A percentile compares a stretch with the other conserved stretches of the same genome.
Evolutionary conservation across 92 coral and sea anemone genomes (phyloP).

Genomic region (Ricordea florida): DNA sequence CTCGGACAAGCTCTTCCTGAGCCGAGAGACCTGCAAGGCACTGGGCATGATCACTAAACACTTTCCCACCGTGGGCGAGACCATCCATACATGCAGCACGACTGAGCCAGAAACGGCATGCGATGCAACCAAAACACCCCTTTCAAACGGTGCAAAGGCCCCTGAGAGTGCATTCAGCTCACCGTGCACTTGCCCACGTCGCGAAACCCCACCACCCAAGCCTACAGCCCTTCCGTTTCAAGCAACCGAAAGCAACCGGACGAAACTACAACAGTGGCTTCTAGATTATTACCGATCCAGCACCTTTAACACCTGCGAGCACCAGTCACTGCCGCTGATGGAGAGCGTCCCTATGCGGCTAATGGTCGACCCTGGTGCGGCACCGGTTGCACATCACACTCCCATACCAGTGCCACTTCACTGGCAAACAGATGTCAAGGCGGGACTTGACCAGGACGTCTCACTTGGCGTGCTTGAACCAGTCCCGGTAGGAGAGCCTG

Average conservation of each 20-base stretch:
- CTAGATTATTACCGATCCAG: conserved; percentile 64
- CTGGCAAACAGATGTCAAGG: conserved; percentile 58
- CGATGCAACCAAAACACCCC: neutral
- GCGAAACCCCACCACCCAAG: conserved; percentile 31
- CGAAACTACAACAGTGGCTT: conserved; percentile 47
- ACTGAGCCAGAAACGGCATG: neutral
- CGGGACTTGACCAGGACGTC: conserved; percentile 46
- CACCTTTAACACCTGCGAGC: conserved; percentile 58
- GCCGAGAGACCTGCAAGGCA: conserved; percentile 60
- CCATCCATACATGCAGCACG: neutral
- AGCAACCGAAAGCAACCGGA: conserved; percentile 27
- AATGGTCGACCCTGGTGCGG: conserved; percentile 41
- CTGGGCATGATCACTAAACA: conserved; percentile 37
- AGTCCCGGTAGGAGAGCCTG: conserved; percentile 43
- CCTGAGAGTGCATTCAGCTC: neutral
- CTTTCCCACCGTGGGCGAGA: conserved; percentile 55
- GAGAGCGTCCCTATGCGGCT: conserved; percentile 35
- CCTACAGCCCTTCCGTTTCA: conserved; percentile 16
- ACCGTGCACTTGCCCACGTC: conserved; percentile 36
- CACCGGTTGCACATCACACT: conserved; percentile 50
- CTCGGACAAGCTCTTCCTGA: conserved; percentile 57
- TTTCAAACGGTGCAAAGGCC: too few relatives aligned
- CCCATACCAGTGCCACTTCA: too few relatives aligned
- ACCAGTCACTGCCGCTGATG: conserved; percentile 51
- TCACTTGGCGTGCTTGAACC: conserved; percentile 57